Conservation (phyloP, 2,888 invertebrate genomes). For the Nomada fabriciana region DNA sequence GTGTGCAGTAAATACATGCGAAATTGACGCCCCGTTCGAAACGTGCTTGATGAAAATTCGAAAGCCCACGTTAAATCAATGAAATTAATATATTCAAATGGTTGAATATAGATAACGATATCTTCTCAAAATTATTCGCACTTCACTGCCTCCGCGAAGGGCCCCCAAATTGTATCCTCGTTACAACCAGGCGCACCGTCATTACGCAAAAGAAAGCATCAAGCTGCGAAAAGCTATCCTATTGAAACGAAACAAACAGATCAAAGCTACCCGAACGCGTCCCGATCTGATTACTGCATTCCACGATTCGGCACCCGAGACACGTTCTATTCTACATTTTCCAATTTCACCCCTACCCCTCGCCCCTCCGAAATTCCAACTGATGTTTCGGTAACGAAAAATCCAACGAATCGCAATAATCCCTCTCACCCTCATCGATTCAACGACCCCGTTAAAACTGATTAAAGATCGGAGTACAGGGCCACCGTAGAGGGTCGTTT, state of each 20-base stretch:
- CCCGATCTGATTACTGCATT: conserved; percentile 49
- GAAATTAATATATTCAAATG: too few species aligned
- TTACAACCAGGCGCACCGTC: neutral
- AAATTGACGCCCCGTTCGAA: too few species aligned
- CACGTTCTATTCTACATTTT: conserved; percentile 71
- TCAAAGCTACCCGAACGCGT: conserved; percentile 31
- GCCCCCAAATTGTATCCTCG: neutral
- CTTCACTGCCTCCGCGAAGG: too few species aligned
- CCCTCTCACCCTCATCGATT: conserved; percentile 37
- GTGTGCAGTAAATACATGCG: too few species aligned
- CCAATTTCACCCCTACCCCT: conserved; percentile 58
- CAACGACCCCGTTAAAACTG: conserved; percentile 58
- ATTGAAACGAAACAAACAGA: conserved; percentile 35
- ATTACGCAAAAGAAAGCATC: neutral
- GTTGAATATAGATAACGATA: too few species aligned
- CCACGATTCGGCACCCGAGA: conserved; percentile 54
- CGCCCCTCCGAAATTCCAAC: conserved; percentile 8
- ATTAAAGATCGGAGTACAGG: conserved; percentile 59
- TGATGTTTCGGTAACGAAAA: conserved; percentile 58
- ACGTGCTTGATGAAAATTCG: too few species aligned
- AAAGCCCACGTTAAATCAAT: too few species aligned
- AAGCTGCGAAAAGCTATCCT: neutral
- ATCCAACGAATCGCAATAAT: conserved; percentile 64
- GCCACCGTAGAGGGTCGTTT: conserved; percentile 14
- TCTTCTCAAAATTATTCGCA: too few species aligned